Conservation (phyloP, 2,797 vertebrate species). For the Pempheris klunzingeri region DNA sequence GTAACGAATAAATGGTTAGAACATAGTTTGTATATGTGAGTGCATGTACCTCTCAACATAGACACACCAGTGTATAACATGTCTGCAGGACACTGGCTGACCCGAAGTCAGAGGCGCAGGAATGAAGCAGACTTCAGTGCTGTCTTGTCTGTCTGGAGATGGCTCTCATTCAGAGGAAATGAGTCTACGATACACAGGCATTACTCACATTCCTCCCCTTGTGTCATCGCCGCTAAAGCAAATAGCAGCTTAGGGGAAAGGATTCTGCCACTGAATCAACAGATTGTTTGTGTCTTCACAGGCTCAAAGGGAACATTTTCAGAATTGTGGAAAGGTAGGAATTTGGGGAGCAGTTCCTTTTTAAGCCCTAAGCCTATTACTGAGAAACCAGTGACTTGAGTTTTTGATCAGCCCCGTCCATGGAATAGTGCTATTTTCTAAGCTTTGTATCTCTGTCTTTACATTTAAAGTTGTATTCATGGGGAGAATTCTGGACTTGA, state of each 20-base stretch:
- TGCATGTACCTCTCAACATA: neutral
- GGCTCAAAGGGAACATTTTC: conserved; percentile 71
- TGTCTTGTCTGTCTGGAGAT: conserved; percentile 70
- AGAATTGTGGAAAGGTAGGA: conserved; percentile 68
- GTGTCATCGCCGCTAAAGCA: conserved; percentile 79
- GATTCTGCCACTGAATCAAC: conserved; percentile 75
- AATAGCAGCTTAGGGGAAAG: conserved; percentile 76
- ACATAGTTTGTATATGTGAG: neutral
- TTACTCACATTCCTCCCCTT: conserved; percentile 81
- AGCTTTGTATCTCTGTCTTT: neutral
- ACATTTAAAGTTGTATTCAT: neutral
- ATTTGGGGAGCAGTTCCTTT: conserved; percentile 53
- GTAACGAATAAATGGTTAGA: conserved; percentile 9
- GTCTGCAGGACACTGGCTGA: conserved; percentile 64
- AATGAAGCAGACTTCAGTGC: conserved; percentile 67
- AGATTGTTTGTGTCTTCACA: conserved; percentile 74
- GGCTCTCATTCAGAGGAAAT: conserved; percentile 73
- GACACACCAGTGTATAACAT: conserved; percentile 2
- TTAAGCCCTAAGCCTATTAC: conserved; percentile 3
- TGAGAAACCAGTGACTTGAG: conserved; percentile 27
- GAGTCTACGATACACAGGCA: conserved; percentile 71
- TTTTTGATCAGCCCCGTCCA: conserved; percentile 1
- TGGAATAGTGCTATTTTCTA: neutral
- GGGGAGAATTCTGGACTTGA: conserved; percentile 13
- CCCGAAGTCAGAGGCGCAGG: conserved; percentile 47